Conservation (phyloP, 2,797 vertebrate species). For the Liparis tanakae region DNA sequence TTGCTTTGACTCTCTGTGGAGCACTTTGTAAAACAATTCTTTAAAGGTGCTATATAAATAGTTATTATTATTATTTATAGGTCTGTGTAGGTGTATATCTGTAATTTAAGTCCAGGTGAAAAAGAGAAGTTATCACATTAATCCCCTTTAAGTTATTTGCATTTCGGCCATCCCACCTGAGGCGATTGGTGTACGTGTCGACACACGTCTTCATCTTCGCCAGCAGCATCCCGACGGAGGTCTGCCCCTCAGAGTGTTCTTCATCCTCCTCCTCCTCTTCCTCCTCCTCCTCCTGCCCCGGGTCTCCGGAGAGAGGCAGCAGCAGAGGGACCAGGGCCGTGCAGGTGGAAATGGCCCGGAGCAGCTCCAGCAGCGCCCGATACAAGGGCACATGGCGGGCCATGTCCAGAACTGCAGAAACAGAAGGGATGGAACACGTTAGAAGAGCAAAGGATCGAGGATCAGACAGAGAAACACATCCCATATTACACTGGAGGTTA, state of each 20-base stretch:
- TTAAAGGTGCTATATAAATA: too few species aligned
- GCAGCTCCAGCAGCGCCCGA: slow-evolving; percentile 92
- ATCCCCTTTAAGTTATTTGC: neutral
- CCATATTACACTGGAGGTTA: neutral
- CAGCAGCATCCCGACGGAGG: slow-evolving; percentile 94
- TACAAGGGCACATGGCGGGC: slow-evolving; percentile 97
- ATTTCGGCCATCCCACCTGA: slow-evolving; percentile 83
- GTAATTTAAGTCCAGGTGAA: neutral
- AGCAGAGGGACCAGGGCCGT: slow-evolving; percentile 92
- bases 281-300: slow-evolving; percentile 89
- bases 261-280: slow-evolving; percentile 87
- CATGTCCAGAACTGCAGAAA: slow-evolving; percentile 93
- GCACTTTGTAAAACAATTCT: too few species aligned
- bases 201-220: slow-evolving; percentile 99
- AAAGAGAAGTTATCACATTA: neutral
- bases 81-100: neutral
- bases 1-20: too few species aligned
- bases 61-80: too few species aligned
- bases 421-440: neutral
- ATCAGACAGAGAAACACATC: neutral
- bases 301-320: slow-evolving; percentile 91
- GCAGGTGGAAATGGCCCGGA: slow-evolving; percentile 95
- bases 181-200: slow-evolving; percentile 97
- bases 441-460: neutral
- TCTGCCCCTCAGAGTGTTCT: slow-evolving; percentile 90